These are phyloP conservation scores for Pseudomyrmex pallidus DNA, from an alignment of 1,140 invertebrate species.

Conservation along the genomic window DNA sequence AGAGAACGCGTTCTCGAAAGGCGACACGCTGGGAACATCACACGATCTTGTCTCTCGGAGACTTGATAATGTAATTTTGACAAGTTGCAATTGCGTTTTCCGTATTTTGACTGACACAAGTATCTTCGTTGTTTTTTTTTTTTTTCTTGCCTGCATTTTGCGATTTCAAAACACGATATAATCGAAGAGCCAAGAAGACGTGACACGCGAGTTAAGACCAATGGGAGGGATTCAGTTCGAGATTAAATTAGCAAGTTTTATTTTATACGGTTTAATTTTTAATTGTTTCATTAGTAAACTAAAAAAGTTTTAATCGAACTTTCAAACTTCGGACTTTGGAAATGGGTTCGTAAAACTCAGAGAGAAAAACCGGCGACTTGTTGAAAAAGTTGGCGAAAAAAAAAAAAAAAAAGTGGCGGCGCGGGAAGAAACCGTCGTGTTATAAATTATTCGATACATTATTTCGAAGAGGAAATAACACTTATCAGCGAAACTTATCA, in stretches of 20 bases:
- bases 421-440: too few species aligned
- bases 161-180: background rate
- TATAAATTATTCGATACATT: background rate
- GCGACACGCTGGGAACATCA: background rate
- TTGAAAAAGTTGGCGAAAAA: background rate
- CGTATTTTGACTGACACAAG: background rate
- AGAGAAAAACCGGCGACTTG: too few species aligned
- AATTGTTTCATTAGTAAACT: background rate
- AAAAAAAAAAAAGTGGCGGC: too few species aligned
- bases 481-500: constrained; percentile 10
- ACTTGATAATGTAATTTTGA: background rate
- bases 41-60: background rate
- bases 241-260: background rate
- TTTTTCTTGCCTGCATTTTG: background rate
- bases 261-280: background rate
- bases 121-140: background rate
- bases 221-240: background rate
- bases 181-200: background rate
- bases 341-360: too few species aligned
- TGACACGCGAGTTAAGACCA: background rate
- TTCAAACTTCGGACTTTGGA: background rate
- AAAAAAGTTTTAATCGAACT: background rate
- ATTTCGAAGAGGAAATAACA: background rate
- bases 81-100: background rate
- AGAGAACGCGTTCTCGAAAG: background rate